Evolutionary conservation across 2,113 vertebrate genomes (phyloP), one percentile per base, ranked within the genome.

Genomic region (Laticauda laticaudata): DNA sequence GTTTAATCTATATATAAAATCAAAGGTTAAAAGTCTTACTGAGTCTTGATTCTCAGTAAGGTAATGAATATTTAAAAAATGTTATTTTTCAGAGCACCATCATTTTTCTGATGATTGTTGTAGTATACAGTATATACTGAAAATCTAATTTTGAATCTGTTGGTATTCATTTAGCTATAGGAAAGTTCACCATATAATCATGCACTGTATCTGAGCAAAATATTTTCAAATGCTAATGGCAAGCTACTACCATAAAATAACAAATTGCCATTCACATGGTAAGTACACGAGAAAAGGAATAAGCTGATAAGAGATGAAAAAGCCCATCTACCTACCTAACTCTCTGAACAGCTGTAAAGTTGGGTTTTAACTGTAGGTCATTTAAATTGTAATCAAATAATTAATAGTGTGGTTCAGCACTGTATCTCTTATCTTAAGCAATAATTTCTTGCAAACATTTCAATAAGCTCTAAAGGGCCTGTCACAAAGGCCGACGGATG

Each of bases 21-120:
- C 18, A 43, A 43, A 39, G 75, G 75, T 81, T 81, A 43, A 43
- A 81, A 81, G 75, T 43, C 88, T 90, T 81, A 53, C n/a, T 89
- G 91, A 91, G 51, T 88, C 54, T 85, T 45, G 75, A 88, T 85
- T 86, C 87, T 3, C 48, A 75, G 54, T 87, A 89, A 89, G 86
- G 26, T 87, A 91, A 93, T 89, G 61, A n/a, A 61, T 81, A 91
- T 91, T 93, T 88, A 91, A 89, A 56, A 24, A 43, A 26, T 88
- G 45, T 88, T 88, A 90, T 87, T 64, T 45, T 86, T 89, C 86
- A 48, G n/a, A 89, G 29, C 29, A 18, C 53, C 89, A 91, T n/a
- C 57, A 34, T 64, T 91, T 57, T 88, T 91, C 43, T 86, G 45
- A 56, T 81, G 18, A 43, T 43, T 81, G 3, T 20, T 39, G 56